These are phyloP conservation scores for Eciton burchellii DNA, from an alignment of 1,140 invertebrate genomes.

Conservation along the genomic window DNA sequence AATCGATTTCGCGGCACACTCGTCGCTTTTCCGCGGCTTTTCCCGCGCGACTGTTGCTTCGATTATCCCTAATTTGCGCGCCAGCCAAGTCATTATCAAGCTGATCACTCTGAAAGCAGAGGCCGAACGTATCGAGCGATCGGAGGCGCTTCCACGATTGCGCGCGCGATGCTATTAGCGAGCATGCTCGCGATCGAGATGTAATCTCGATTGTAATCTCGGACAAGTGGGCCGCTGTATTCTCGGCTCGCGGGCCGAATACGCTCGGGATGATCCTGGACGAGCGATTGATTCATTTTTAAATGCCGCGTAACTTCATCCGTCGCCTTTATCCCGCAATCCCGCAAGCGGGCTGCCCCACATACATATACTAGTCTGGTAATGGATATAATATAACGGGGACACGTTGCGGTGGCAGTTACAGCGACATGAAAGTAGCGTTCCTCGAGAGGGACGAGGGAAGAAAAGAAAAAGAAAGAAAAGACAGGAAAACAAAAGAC, in stretches of 20 bases:
- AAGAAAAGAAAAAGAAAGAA: no score
- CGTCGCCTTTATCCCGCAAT: neutral
- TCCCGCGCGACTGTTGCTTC: conserved; percentile 39
- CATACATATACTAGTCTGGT: neutral
- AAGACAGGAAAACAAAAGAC: no score
- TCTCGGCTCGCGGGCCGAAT: conserved; percentile 7
- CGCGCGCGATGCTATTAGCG: no score
- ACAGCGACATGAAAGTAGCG: neutral
- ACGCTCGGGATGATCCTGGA: neutral
- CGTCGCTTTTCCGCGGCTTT: conserved; percentile 37
- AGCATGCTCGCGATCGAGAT: conserved; percentile 10
- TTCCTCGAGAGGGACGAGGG: no score
- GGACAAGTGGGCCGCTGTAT: conserved; percentile 39
- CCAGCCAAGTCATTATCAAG: conserved; percentile 34
- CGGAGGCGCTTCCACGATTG: no score
- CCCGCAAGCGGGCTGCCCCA: neutral
- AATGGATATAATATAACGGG: neutral
- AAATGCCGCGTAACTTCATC: conserved; percentile 23
- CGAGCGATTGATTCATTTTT: conserved; percentile 3
- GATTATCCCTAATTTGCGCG: conserved; percentile 28
- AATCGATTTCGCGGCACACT: conserved; percentile 47
- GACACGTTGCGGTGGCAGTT: conserved; percentile 1
- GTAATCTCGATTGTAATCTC: neutral
- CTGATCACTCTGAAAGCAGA: conserved; percentile 7
- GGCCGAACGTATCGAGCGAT: no score